Percentiles rank a stretch among this genome's conserved stretches.
Conservation (phyloP, 2,113 vertebrate species). For the Coturnix japonica region DNA sequence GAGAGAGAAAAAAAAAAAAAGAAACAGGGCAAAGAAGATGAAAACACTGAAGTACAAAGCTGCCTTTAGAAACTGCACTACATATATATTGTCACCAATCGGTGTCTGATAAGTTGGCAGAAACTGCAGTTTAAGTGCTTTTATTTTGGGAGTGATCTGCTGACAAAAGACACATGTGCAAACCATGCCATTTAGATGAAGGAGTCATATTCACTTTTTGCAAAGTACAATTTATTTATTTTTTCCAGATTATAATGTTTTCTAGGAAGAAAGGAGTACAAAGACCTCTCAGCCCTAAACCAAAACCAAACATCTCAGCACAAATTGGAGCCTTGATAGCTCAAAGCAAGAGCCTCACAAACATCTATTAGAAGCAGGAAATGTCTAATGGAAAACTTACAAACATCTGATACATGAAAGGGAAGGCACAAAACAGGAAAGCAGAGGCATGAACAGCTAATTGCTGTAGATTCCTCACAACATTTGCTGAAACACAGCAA, state of each 20-base stretch:
- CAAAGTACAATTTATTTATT: conserved; percentile 61
- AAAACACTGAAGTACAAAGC: conserved; percentile 48
- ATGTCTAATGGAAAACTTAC: conserved; percentile 78
- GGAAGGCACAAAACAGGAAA: conserved; percentile 73
- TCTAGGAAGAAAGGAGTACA: conserved; percentile 62
- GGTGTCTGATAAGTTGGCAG: conserved; percentile 56
- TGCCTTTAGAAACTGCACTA: conserved; percentile 44
- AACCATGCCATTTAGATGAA: conserved; percentile 51
- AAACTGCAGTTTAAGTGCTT: conserved; percentile 56
- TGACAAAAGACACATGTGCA: conserved; percentile 61
- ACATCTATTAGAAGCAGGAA: conserved; percentile 78
- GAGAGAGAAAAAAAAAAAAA: background rate
- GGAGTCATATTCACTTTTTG: conserved; percentile 46
- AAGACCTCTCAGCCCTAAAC: conserved; percentile 56
- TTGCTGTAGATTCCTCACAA: conserved; percentile 70
- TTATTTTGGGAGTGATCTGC: conserved; percentile 54
- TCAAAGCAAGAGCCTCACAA: conserved; percentile 73
- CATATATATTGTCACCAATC: conserved; percentile 42
- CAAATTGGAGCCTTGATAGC: conserved; percentile 72
- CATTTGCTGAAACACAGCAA: conserved; percentile 62
- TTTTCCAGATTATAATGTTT: conserved; percentile 62
- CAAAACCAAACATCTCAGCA: conserved; percentile 69
- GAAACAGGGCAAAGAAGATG: background rate
- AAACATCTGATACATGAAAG: conserved; percentile 79
- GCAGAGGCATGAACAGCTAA: conserved; percentile 75